Evolutionary conservation across 2,888 invertebrate genomes (phyloP).

Genomic region (Phengaris arion): DNA sequence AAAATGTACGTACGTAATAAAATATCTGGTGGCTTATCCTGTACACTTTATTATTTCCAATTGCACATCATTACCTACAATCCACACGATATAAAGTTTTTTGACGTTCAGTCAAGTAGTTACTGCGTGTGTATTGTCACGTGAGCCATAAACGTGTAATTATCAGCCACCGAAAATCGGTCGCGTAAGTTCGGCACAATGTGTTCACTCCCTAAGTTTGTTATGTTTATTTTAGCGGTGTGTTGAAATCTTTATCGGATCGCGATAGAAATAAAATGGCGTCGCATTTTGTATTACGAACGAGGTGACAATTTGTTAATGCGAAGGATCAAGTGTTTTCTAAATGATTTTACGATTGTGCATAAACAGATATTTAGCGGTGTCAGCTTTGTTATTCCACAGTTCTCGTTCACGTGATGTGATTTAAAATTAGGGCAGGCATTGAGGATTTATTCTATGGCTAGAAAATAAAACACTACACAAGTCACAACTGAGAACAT

Average conservation of each 20-base stretch:
- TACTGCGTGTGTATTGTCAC: too few relatives aligned
- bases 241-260: constrained; percentile 24
- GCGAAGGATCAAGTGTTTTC: constrained; percentile 9
- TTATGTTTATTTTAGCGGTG: constrained; percentile 2
- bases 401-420: not conserved
- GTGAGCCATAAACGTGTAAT: too few relatives aligned
- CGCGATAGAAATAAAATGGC: constrained; percentile 20
- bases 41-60: too few relatives aligned
- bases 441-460: too few relatives aligned
- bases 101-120: too few relatives aligned
- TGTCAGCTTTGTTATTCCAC: not conserved
- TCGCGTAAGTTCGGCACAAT: not conserved
- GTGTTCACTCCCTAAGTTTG: not conserved
- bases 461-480: too few relatives aligned
- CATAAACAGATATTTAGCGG: not conserved
- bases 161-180: not conserved
- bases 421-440: too few relatives aligned
- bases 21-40: too few relatives aligned
- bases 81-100: too few relatives aligned
- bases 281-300: constrained; percentile 19
- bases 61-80: too few relatives aligned
- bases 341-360: not conserved
- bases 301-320: constrained; percentile 33
- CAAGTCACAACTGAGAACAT: too few relatives aligned
- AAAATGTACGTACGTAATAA: too few relatives aligned